Evolutionary conservation across 2,797 vertebrate genomes (phyloP).

Genomic region (Sarcophilus harrisii): DNA sequence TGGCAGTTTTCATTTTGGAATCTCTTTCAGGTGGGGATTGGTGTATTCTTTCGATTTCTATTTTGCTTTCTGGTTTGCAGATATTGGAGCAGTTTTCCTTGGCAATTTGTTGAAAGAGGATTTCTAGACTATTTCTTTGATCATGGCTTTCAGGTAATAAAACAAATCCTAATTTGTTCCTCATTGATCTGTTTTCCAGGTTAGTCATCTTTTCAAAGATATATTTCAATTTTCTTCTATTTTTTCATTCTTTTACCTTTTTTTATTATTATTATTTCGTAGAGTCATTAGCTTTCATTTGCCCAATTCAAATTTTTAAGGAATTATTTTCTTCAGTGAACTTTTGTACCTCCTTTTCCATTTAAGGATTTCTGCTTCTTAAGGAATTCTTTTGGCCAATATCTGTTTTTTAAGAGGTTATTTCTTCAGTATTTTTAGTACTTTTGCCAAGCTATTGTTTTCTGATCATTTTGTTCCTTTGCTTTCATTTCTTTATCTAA

Average conservation of each 20-base stretch:
- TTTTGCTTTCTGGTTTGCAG: background rate
- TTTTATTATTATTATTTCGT: background rate
- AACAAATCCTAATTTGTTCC: background rate
- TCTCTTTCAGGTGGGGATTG: background rate
- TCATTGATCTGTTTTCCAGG: background rate
- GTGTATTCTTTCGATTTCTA: background rate
- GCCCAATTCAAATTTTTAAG: background rate
- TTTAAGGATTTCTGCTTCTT: background rate
- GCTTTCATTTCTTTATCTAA: background rate
- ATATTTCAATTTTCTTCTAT: background rate
- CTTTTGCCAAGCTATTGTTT: background rate
- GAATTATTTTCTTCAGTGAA: background rate
- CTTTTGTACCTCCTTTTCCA: background rate
- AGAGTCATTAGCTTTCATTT: background rate
- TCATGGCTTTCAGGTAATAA: background rate
- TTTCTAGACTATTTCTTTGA: background rate
- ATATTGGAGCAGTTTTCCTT: background rate
- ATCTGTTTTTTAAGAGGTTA: background rate
- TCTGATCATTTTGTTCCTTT: background rate
- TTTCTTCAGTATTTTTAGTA: background rate
- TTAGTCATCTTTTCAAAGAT: background rate
- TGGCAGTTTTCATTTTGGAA: background rate
- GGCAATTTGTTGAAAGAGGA: background rate
- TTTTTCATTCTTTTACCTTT: background rate
- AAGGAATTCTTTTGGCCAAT: background rate